Percentiles rank a stretch among this genome's conserved stretches.
These are phyloP conservation scores for Philantomba maxwellii DNA, from an alignment of 2,113 vertebrate genomes.

Conservation along the genomic window DNA sequence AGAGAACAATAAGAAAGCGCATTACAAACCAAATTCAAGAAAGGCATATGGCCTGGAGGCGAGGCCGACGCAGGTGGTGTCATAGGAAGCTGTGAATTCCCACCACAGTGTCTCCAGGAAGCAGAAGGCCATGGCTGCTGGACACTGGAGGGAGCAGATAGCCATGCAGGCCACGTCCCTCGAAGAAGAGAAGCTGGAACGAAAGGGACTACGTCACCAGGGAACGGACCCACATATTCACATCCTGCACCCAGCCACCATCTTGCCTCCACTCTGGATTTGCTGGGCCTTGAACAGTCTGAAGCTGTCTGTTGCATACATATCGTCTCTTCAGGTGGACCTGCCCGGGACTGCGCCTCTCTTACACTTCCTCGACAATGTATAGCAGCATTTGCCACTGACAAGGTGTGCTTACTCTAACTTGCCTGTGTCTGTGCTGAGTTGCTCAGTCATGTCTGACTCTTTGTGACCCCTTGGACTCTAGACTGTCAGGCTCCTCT, in stretches of 20 bases:
- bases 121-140: slow-evolving; percentile 91
- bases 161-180: slow-evolving; percentile 91
- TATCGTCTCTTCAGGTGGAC: not conserved
- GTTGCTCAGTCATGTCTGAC: not conserved
- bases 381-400: not conserved
- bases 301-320: fast-evolving
- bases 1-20: not conserved
- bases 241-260: not conserved
- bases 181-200: slow-evolving; percentile 86
- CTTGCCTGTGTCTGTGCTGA: not conserved
- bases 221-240: not conserved
- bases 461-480: not conserved
- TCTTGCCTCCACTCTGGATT: not conserved
- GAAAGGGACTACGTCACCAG: not conserved
- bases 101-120: slow-evolving; percentile 94
- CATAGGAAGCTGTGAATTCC: slow-evolving; percentile 91
- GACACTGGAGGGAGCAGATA: slow-evolving; percentile 88
- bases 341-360: not conserved
- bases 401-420: not conserved
- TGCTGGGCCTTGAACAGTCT: not conserved
- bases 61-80: slow-evolving; percentile 80
- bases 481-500: not conserved
- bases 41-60: slow-evolving; percentile 93
- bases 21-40: slow-evolving; percentile 93
- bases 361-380: not conserved